Evolutionary conservation across 2,888 invertebrate genomes (phyloP), one percentile per base, ranked within the genome.

Genomic region (Conus canariensis): DNA sequence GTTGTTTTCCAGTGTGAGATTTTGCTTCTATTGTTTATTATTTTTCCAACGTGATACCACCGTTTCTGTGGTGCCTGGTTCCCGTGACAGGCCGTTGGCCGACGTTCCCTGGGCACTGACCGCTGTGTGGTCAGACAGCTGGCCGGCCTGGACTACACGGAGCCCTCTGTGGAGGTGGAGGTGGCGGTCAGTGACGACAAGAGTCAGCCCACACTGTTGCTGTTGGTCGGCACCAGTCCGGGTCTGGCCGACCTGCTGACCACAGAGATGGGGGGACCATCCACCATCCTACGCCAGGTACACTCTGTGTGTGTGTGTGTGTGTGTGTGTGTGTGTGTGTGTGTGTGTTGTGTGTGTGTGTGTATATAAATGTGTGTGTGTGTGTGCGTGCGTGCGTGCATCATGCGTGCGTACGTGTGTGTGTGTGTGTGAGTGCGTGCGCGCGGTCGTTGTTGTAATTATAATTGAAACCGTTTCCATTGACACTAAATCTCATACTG

Each of bases 111-210:
- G 45, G 45, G 45, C 45, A 45, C 45, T 45, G 45, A 45, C 45
- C 45, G 45, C 45, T 45, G 70, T 70, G 70, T 22, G 70, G 70
- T 70, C 70, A 67, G 82, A 59, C 94, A 94, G 83, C 56, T 93
- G 16, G 87, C 90, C 6, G 91, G 90, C 19, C 86, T 92, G 22
- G 94, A 94, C 87, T 93, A 93, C 88, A 93, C 93, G 4, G 92
- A 93, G 80, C 93, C 94, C 10, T 91, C 91, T 19, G 88, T 93
- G n/a, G 91, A 92, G 70, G 86, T 94, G 12, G 90, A 91, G 19
- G 87, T 93, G 1, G 90, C 92, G 25, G 92, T 91, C 45, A 89
- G 89, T 58, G 94, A 93, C 90, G 93, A 93, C 90, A 88, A 90
- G 60, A 92, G 92, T 85, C 88, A 92, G 59, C 92, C 92, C 14